phyloP scores from a whole-genome alignment of 2,888 invertebrate species.

The Mimas tiliae region DNA sequence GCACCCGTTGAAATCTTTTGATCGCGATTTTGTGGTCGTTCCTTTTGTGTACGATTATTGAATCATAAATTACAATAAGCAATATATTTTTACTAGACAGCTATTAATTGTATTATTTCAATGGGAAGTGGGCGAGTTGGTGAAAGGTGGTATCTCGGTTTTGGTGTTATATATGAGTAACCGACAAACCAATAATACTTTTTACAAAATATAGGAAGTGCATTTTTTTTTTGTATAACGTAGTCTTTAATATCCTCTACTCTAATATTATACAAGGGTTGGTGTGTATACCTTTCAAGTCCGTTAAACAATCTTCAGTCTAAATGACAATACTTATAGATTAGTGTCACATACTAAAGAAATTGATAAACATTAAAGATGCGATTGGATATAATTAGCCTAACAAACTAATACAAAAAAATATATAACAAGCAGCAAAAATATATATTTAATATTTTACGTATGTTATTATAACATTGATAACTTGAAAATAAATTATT shows the following conservation, averaged over 20 bases:
- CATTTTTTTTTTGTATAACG: background rate
- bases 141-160: slow-evolving; percentile 1
- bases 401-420: too few relatives aligned
- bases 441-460: too few relatives aligned
- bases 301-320: too few relatives aligned
- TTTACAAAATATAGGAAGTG: slow-evolving; percentile 15
- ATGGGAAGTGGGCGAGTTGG: background rate
- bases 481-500: too few relatives aligned
- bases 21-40: too few relatives aligned
- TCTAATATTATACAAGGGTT: background rate
- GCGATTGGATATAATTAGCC: too few relatives aligned
- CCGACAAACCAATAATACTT: background rate
- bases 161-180: background rate
- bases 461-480: too few relatives aligned
- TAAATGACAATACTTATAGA: too few relatives aligned
- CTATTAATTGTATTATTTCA: background rate
- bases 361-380: too few relatives aligned
- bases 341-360: too few relatives aligned
- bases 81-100: background rate
- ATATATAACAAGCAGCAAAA: too few relatives aligned
- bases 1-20: slow-evolving; percentile 21
- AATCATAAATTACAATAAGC: background rate
- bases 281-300: background rate
- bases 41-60: background rate
- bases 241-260: background rate